phyloP scores from a whole-genome alignment of 2,888 invertebrate genomes.

The Dorcus parallelipipedus region DNA sequence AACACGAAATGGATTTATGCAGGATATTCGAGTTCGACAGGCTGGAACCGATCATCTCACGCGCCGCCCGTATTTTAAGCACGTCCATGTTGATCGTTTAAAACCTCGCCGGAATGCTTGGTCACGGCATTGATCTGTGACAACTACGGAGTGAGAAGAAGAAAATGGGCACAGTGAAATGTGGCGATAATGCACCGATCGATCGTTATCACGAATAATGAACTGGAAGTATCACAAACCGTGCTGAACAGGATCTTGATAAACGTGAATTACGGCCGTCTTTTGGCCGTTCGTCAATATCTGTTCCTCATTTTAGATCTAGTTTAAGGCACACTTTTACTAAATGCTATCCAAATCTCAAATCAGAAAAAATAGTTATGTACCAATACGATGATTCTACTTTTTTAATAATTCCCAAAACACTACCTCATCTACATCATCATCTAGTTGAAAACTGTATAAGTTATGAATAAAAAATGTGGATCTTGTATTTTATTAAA shows the following conservation, averaged over 20 bases:
- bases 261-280: conserved; percentile 9
- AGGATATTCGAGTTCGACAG: conserved; percentile 38
- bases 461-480: no score
- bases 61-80: conserved; percentile 33
- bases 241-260: conserved; percentile 20
- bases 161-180: conserved; percentile 8
- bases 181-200: conserved; percentile 12
- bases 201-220: conserved; percentile 20
- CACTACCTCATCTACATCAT: no score
- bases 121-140: conserved; percentile 38
- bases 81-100: conserved; percentile 38
- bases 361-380: no score
- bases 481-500: no score
- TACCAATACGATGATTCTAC: no score
- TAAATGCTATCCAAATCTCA: no score
- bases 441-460: no score
- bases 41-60: conserved; percentile 40
- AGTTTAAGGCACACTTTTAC: no score
- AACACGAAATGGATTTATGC: conserved; percentile 41
- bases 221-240: conserved; percentile 19
- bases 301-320: no score
- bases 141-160: conserved; percentile 12
- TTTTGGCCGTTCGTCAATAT: no score
- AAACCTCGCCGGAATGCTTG: conserved; percentile 38
- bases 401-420: no score